These are phyloP conservation scores for Mallotus villosus DNA, from an alignment of 2,797 vertebrate species.

Conservation along the genomic window DNA sequence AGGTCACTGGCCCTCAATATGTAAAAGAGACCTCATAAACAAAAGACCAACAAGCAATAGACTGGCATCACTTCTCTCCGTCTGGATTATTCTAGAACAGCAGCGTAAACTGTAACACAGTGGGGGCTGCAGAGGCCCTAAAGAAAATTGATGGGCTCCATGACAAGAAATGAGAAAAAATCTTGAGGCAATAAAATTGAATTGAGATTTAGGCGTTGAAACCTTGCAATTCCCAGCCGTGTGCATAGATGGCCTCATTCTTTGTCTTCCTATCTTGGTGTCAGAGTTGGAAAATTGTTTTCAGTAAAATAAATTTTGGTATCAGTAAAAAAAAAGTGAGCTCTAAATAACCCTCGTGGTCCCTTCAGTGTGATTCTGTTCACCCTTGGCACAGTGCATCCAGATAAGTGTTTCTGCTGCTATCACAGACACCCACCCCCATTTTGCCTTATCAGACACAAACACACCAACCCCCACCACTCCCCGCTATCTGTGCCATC, in stretches of 20 bases:
- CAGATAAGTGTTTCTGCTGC: slow-evolving; percentile 55
- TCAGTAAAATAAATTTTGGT: slow-evolving; percentile 30
- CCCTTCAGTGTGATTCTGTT: slow-evolving; percentile 45
- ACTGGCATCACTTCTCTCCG: slow-evolving; percentile 60
- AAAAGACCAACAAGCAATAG: slow-evolving; percentile 34
- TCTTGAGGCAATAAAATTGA: slow-evolving; percentile 37
- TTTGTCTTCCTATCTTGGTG: slow-evolving; percentile 51
- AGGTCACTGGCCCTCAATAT: slow-evolving; percentile 60
- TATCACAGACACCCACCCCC: slow-evolving; percentile 57
- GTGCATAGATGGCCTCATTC: slow-evolving; percentile 29
- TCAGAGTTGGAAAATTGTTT: slow-evolving; percentile 63
- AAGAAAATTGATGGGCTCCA: slow-evolving; percentile 61
- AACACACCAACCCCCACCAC: slow-evolving; percentile 66
- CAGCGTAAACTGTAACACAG: slow-evolving; percentile 25
- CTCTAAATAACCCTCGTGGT: slow-evolving; percentile 42
- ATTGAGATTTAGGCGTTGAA: slow-evolving; percentile 45
- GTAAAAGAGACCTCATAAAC: slow-evolving; percentile 69
- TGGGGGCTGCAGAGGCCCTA: slow-evolving; percentile 39
- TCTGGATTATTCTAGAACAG: slow-evolving; percentile 57
- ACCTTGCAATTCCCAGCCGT: slow-evolving; percentile 28
- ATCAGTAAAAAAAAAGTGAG: slow-evolving; percentile 54
- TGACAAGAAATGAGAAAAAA: slow-evolving; percentile 26
- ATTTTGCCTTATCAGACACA: slow-evolving; percentile 66
- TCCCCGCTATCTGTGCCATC: slow-evolving; percentile 70
- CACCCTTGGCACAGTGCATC: slow-evolving; percentile 49